Conservation (phyloP, 2,113 vertebrate species). For the Aptenodytes forsteri region DNA sequence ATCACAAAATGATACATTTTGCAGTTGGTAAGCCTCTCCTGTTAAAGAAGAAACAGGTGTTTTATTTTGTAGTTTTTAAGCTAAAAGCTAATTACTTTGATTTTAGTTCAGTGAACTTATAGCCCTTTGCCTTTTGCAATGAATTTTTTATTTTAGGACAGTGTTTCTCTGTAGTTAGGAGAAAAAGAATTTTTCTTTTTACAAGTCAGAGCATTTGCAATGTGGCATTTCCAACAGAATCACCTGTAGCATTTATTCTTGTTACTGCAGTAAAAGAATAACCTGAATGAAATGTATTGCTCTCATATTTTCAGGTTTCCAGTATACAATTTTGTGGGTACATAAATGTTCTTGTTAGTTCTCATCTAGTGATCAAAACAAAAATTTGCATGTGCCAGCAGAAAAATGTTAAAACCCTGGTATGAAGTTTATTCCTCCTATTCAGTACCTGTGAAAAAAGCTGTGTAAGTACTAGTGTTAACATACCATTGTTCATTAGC, state of each 20-base stretch:
- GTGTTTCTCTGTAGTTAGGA: neutral
- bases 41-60: neutral
- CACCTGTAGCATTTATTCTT: neutral
- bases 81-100: neutral
- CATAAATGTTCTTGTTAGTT: neutral
- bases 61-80: neutral
- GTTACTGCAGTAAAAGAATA: neutral
- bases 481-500: fast-evolving
- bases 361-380: neutral
- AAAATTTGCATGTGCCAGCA: neutral
- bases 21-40: neutral
- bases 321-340: neutral
- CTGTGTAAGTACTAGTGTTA: neutral
- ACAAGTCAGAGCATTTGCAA: neutral
- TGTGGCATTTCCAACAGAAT: neutral
- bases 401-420: neutral
- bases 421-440: neutral
- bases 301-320: neutral
- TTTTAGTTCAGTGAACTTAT: neutral
- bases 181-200: neutral
- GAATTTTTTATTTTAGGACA: neutral
- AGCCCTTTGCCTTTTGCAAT: neutral
- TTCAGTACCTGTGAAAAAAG: neutral
- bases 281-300: neutral
- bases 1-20: neutral